Base-by-base conservation (phyloP, 2,888 invertebrate species). In the Empis stercorea region DNA sequence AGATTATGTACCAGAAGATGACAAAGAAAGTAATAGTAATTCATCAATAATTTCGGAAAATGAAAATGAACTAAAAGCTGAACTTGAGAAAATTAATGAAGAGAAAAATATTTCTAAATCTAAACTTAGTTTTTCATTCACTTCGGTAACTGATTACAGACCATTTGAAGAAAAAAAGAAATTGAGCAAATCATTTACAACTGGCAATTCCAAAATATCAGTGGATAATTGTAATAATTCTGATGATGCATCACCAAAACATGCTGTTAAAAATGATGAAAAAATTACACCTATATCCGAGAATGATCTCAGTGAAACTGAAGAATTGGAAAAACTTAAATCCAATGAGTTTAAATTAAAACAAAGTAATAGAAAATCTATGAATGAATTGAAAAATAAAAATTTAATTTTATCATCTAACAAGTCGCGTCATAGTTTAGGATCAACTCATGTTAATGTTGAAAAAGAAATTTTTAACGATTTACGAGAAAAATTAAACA, bases 241-340 rank as follows among this genome's bases (percentile, higher is more conserved):
- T 1, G 37, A 40, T n/a, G 16, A 32, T 16, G 3, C 20, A 4
- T 20, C 20, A 5, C 20, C 3, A 20, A 20, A 20, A 4, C 20
- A 20, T 20, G 5, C 20, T 20, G 20, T 7, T 27, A 27, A 27
- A 27, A 9, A 27, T 27, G 5, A 7, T 27, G 2, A 9, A 27
- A 27, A 27, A 20, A 20, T 20, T 27, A 9, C 23, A 27, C 5
- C 2, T 27, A 27, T 27, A 27, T 27, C 23, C 2, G 48, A 53
- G 16, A 6, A 43, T 48, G 47, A 10, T 1, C 1, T 51, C 10
- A 43, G 56, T 9, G 52, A 59, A 10, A 51, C 54, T n/a, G 48
- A 55, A 13, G 51, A 60, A 4, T 47, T 61, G 10, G 55, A 56
- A 43, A 57, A 57, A n/a, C 38, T 59, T 1, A 53, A 55, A 10